These are phyloP conservation scores for Odontocerum albicorne DNA, from an alignment of 2,888 invertebrate species.

Conservation along the genomic window DNA sequence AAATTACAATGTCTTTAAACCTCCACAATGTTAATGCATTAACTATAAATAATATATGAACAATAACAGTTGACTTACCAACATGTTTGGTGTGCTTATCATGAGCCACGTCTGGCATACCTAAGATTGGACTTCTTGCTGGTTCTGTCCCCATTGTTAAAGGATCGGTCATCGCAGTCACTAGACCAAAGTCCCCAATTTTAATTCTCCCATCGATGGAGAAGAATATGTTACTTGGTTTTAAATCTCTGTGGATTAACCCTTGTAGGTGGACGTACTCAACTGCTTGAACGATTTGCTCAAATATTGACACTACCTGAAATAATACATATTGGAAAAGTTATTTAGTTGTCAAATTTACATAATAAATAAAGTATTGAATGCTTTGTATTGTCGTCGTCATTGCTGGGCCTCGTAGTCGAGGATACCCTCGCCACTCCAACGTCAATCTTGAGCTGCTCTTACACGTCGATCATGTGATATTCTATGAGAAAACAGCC, in stretches of 20 bases:
- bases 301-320: conserved; percentile 70
- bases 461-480: too few relatives aligned
- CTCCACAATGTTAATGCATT: too few relatives aligned
- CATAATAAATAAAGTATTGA: too few relatives aligned
- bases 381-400: too few relatives aligned
- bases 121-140: conserved; percentile 18
- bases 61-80: conserved; percentile 55
- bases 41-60: too few relatives aligned
- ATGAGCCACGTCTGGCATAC: conserved; percentile 36
- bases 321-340: too few relatives aligned
- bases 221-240: conserved; percentile 79
- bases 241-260: conserved; percentile 94
- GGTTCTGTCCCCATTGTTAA: conserved; percentile 43
- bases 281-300: conserved; percentile 92
- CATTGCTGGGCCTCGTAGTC: too few relatives aligned
- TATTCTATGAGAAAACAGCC: too few relatives aligned
- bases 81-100: conserved; percentile 65
- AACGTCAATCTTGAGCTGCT: too few relatives aligned
- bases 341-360: too few relatives aligned
- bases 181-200: conserved; percentile 98
- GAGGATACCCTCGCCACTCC: too few relatives aligned
- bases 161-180: conserved; percentile 78
- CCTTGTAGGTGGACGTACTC: conserved; percentile 93
- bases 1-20: too few relatives aligned
- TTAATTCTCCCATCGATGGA: conserved; percentile 88